Conservation (phyloP, 2,888 invertebrate genomes). For the Cylloceria caligata region DNA sequence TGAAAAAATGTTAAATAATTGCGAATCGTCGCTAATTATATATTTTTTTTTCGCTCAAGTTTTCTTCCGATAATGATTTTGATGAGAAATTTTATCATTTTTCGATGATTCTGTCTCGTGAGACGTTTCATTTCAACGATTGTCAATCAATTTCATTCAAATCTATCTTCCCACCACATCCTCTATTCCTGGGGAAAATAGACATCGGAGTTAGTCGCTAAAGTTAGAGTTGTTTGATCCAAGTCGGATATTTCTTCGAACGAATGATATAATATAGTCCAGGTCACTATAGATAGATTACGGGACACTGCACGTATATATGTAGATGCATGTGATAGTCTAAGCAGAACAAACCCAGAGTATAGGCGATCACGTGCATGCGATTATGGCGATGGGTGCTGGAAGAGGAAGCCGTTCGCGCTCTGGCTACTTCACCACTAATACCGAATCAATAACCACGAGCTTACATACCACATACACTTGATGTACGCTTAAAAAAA, state of each 20-base stretch:
- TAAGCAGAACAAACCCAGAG: background rate
- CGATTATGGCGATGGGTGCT: conserved; percentile 56
- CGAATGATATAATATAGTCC: conserved; percentile 41
- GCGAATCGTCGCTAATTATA: too few relatives aligned
- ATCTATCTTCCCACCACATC: background rate
- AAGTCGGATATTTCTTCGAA: conserved; percentile 23
- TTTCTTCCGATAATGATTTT: too few relatives aligned
- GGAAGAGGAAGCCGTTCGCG: conserved; percentile 51
- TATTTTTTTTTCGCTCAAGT: too few relatives aligned
- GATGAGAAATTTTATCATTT: too few relatives aligned
- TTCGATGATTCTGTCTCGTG: too few relatives aligned
- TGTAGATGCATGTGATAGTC: conserved; percentile 9
- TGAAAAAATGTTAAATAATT: too few relatives aligned
- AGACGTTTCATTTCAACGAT: too few relatives aligned
- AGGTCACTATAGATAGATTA: conserved; percentile 29
- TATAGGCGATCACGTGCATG: conserved; percentile 33
- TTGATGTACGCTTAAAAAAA: background rate
- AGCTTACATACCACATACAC: conserved; percentile 22
- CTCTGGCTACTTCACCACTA: conserved; percentile 36
- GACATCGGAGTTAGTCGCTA: conserved; percentile 18
- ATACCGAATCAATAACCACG: conserved; percentile 59
- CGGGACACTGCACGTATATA: background rate
- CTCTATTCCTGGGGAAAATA: background rate
- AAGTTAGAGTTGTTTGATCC: conserved; percentile 52
- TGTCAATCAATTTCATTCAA: too few relatives aligned